phyloP scores from a whole-genome alignment of 2,113 vertebrate genomes.

The Phodopus roborovskii region DNA sequence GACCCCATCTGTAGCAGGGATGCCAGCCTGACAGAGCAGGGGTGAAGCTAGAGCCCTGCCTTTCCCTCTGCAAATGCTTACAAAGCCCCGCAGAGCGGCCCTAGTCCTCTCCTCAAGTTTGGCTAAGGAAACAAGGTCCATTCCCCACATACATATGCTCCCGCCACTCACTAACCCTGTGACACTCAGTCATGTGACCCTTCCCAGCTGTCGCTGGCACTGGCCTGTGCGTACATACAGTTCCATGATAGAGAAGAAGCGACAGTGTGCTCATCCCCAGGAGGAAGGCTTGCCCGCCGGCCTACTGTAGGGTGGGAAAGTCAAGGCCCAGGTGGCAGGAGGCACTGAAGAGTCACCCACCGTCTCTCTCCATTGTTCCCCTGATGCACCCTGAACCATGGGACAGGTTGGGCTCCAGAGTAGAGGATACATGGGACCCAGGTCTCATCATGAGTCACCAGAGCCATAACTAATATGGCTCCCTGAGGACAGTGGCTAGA shows the following conservation, averaged over 20 bases:
- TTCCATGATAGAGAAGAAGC: not conserved
- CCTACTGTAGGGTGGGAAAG: not conserved
- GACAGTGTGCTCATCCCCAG: accelerated
- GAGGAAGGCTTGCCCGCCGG: not conserved
- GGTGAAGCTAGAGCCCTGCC: not conserved
- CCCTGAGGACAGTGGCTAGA: too few species aligned
- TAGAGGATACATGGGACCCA: not conserved
- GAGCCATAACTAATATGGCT: not conserved
- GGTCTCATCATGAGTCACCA: not conserved
- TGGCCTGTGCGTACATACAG: not conserved
- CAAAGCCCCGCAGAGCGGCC: not conserved
- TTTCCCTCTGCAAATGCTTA: not conserved
- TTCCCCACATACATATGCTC: too few species aligned
- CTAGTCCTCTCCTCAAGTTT: not conserved
- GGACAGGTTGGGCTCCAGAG: not conserved
- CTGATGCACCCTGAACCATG: not conserved
- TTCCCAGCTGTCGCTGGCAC: not conserved
- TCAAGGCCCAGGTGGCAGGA: not conserved
- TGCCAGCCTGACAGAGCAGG: too few species aligned
- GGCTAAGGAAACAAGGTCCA: not conserved
- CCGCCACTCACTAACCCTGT: not conserved
- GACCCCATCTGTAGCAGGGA: not conserved
- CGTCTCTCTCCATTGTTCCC: not conserved
- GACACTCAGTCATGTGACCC: not conserved
- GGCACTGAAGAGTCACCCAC: not conserved